phyloP scores from a whole-genome alignment of 2,113 vertebrate species.

The Spheniscus mendiculus region DNA sequence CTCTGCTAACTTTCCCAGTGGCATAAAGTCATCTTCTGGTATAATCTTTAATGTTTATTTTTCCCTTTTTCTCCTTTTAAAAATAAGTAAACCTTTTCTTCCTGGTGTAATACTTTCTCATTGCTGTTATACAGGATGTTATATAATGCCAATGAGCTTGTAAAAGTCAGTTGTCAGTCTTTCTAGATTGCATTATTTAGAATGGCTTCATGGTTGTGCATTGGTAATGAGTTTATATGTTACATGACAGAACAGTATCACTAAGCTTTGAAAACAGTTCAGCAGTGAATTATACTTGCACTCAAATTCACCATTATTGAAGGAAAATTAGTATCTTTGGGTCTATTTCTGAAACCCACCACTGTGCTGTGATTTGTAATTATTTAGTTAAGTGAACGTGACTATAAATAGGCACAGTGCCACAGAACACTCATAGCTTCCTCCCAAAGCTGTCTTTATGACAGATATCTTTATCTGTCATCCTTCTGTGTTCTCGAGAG shows the following conservation, averaged over 20 bases:
- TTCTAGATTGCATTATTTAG: not conserved
- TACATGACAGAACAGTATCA: not conserved
- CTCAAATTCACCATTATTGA: not conserved
- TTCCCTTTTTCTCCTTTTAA: not conserved
- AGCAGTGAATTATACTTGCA: not conserved
- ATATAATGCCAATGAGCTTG: not conserved
- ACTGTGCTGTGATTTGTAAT: not conserved
- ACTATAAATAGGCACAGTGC: not conserved
- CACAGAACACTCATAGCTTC: not conserved
- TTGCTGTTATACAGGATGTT: not conserved
- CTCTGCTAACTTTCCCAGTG: slow-evolving; percentile 16
- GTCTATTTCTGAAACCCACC: not conserved
- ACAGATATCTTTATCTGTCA: not conserved
- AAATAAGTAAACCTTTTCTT: not conserved
- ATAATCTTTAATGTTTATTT: not conserved
- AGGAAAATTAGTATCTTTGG: not conserved
- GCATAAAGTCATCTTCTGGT: slow-evolving; percentile 65
- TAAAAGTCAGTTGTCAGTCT: not conserved
- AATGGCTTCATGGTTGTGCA: not conserved
- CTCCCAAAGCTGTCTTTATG: not conserved
- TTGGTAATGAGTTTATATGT: not conserved
- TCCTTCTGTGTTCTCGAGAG: not conserved
- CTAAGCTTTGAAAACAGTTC: not conserved
- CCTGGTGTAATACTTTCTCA: not conserved
- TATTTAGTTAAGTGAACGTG: not conserved